Base-by-base conservation (phyloP, 2,113 vertebrate species). In the Festucalex cinctus region DNA sequence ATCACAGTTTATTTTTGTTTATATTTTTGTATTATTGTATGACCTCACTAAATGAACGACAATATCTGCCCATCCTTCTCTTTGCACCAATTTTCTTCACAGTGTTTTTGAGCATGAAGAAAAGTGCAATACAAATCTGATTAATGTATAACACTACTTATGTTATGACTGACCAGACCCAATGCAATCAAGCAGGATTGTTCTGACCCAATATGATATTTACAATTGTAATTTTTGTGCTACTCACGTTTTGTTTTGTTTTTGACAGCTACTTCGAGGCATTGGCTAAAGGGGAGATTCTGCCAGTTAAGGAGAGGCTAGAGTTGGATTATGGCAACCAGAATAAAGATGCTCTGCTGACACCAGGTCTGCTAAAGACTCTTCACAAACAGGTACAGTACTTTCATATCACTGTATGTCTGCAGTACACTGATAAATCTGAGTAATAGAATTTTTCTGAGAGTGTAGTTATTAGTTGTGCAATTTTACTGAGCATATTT, bases 301-400 rank as follows among this genome's bases (percentile, higher is more conserved):
- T 94, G 70, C 95, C 96, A 26, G 92, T 94, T 14, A 98, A 94
- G 77, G 92, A 95, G 39, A 90, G 93, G 67, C 36, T 95, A 0
- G 94, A 98, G 83, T 78, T 90, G 73, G 90, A 90, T 3, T 72
- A 87, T 66, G 84, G 89, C 69, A 89, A 83, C 24, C 89, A 91
- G 85, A 91, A 90, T 68, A 91, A 69, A 6, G 92, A 91, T 28
- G 87, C 84, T 3, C 89, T 87, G 19, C 91, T 98, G 80, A 96
- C 94, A n/a, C 93, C 88, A 56, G 94, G 93, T 65, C 88, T 98
- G 28, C 91, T 98, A 9, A 95, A 93, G 73, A 80, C 89, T 69
- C 90, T 98, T 65, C 94, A 98, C 74, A 94, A 93, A 76, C 95
- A 96, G 94, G 96, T 98, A 87, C 28, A 54, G 96, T 98, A 86